Percentiles rank a stretch among this genome's conserved stretches.
Evolutionary conservation across 2,113 vertebrate species (phyloP).

Genomic region (Phyllopteryx taeniolatus): DNA sequence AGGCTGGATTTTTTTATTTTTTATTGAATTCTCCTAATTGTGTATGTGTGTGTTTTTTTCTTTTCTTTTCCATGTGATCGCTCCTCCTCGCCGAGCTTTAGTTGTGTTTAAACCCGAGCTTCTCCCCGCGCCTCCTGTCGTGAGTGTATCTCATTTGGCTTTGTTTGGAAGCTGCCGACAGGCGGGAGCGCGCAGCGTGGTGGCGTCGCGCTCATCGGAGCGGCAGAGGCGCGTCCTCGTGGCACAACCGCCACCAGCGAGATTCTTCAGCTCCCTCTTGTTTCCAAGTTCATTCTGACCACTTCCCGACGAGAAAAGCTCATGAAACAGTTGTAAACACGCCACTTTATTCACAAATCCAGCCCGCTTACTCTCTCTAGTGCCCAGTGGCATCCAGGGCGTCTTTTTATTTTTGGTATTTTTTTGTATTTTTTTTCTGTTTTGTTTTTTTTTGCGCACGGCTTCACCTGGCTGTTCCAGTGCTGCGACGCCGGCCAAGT

Average conservation of each 20-base stretch:
- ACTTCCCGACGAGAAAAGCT: constrained; percentile 19
- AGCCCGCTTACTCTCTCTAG: not conserved
- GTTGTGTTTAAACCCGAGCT: not conserved
- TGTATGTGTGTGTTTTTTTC: not conserved
- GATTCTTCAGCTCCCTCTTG: constrained; percentile 18
- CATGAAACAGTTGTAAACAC: not conserved
- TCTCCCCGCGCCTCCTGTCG: not conserved
- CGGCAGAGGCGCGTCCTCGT: constrained; percentile 25
- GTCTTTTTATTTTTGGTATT: not conserved
- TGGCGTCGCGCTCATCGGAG: constrained; percentile 25
- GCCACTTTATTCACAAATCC: not conserved
- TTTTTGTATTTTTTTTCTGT: too few relatives aligned
- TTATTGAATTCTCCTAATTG: not conserved
- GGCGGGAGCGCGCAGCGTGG: constrained; percentile 22
- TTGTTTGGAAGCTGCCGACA: constrained; percentile 18
- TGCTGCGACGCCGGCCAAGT: constrained; percentile 25
- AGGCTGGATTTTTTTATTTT: not conserved
- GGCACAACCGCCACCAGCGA: not conserved
- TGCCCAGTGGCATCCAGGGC: not conserved
- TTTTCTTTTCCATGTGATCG: not conserved
- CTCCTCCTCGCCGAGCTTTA: constrained; percentile 2
- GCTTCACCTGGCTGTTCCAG: not conserved
- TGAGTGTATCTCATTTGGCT: not conserved
- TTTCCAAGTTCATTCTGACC: constrained; percentile 36
- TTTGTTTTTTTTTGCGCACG: not conserved